phyloP scores from a whole-genome alignment of 2,113 vertebrate species.

The Malurus melanocephalus region DNA sequence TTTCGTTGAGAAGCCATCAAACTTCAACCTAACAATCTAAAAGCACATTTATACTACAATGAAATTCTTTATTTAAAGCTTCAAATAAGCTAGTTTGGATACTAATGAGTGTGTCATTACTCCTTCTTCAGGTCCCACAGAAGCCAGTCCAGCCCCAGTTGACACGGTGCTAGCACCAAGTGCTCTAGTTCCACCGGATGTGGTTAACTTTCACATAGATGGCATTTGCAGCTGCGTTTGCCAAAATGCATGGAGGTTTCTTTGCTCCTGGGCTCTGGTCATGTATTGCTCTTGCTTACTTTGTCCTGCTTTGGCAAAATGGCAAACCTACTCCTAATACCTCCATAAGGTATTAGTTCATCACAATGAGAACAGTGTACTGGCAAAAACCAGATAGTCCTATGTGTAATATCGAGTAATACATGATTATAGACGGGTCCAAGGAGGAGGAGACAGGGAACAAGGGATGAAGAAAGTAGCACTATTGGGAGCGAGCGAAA shows the following conservation, averaged over 20 bases:
- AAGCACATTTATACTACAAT: not conserved
- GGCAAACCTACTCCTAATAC: not conserved
- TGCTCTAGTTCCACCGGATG: not conserved
- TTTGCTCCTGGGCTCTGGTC: not conserved
- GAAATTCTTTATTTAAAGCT: not conserved
- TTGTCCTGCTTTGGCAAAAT: not conserved
- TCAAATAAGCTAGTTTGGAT: not conserved
- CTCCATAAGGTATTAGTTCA: not conserved
- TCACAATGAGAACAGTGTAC: not conserved
- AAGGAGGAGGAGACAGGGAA: not conserved
- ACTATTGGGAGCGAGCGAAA: not conserved
- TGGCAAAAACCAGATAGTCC: not conserved
- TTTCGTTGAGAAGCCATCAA: not conserved
- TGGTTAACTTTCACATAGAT: not conserved
- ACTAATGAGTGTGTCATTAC: not conserved
- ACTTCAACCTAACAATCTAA: not conserved
- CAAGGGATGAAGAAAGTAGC: not conserved
- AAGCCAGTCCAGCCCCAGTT: not conserved
- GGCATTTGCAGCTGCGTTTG: not conserved
- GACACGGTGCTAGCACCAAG: not conserved
- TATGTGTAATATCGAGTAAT: not conserved
- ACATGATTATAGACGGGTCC: accelerated
- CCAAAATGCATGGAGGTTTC: not conserved
- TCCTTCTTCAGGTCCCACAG: not conserved
- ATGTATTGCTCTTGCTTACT: not conserved